Evolutionary conservation across 2,888 invertebrate genomes (phyloP), one percentile per base, ranked within the genome.

Genomic region (Erebia aethiops): DNA sequence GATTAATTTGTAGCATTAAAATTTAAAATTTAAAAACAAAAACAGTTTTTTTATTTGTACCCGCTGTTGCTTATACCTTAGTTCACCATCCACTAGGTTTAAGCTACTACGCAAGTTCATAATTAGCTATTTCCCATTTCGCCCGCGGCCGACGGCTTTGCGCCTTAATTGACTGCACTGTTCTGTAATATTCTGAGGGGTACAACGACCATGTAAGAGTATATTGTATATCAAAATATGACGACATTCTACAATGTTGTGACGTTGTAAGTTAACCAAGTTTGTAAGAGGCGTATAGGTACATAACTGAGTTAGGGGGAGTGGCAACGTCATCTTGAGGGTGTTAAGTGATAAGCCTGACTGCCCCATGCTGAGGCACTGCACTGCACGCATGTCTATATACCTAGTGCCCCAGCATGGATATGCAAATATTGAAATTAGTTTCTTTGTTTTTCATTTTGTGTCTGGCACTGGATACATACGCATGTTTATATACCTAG

Each of bases 81-180:
- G 61, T 72, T 71, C 67, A 71, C 75, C 75, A 75, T 78, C 80
- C 79, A 79, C 81, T 82, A 82, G 83, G 81, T 87, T 85, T 85
- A 86, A 87, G 83, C 85, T 84, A 84, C 84, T 86, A 90, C 89
- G 87, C 89, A 89, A 91, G 85, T 91, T 90, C 89, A 89, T 91
- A 91, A 91, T 91, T 91, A 91, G 90, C 90, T 87, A 90, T 91
- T 91, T 91, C 90, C 92, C 89, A 88, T 89, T 89, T 88, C 83
- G 88, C 91, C 86, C 79, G 80, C 77, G 84, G 91, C 86, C 80
- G 83, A 81, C 77, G 82, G 87, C 87, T 87, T 84, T 86, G 83
- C 81, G 83, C 87, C 85, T 88, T 91, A 91, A 91, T 91, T 91
- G 91, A 91, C 90, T 86, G 86, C 86, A 87, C 84, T 85, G 77